Base-by-base conservation (phyloP, 2,888 invertebrate genomes). In the Lochmaea crataegi region DNA sequence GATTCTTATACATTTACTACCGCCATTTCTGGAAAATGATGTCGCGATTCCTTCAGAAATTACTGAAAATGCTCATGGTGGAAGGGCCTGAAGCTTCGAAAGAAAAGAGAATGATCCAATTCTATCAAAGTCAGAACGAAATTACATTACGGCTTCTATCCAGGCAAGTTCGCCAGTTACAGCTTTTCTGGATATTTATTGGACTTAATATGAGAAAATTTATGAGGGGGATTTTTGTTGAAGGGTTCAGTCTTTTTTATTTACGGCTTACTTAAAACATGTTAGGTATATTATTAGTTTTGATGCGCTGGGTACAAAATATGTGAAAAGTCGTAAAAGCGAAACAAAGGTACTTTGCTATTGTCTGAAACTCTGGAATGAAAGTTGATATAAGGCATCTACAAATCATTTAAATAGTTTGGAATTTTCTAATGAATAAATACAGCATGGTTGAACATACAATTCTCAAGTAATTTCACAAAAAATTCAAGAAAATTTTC, bases 1-100 rank as follows among this genome's bases (percentile, higher is more conserved):
- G 82, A 80, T 80, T 80, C 80, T 83, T 81, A 82, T 81, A 80
- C 78, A 82, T 84, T 82, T 81, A 82, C 80, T 79, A 78, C 77
- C 73, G 80, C 78, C 79, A 79, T 83, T 83, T 79, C 64, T 79
- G 72, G 76, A 76, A 80, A 81, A 84, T 81, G 82, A 81, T 83
- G 81, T 77, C 78, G 75, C 79, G 78, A 79, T 81, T 81, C 77
- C 74, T 74, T 72, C 79, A 78, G 80, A 81, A 83, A 82, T 82
- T 83, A 81, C 82, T 79, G 79, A 80, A 78, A 79, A 80, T 79
- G 80, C 76, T 80, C 75, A 78, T 81, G 80, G 80, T 79, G 80
- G 78, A 80, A 80, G 81, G 78, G 81, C 79, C 77, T 65, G 48
- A 68, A 61, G 76, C 76, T 75, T 75, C 75, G 68, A 72, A 75